Evolutionary conservation across 2,113 vertebrate genomes (phyloP).

Genomic region (Hippocampus barbouri): DNA sequence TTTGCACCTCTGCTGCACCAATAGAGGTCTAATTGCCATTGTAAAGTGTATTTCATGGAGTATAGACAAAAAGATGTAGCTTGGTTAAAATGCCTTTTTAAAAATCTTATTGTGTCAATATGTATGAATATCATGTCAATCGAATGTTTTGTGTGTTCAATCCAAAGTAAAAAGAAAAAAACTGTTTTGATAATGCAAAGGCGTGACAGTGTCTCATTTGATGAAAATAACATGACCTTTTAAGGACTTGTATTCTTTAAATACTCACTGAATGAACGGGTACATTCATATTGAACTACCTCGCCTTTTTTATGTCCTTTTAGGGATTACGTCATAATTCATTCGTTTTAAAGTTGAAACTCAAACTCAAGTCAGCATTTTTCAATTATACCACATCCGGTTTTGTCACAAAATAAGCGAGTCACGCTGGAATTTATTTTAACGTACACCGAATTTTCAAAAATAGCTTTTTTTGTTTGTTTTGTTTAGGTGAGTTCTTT

Average conservation of each 20-base stretch:
- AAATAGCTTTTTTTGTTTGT: too few species aligned
- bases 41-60: neutral
- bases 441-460: neutral
- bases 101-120: neutral
- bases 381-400: neutral
- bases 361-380: neutral
- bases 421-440: too few species aligned
- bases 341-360: neutral
- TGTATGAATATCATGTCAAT: neutral
- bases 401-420: neutral
- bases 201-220: neutral
- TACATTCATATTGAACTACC: neutral
- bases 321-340: neutral
- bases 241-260: neutral
- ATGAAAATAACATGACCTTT: too few species aligned
- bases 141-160: neutral
- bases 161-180: neutral
- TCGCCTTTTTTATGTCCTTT: neutral
- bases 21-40: neutral
- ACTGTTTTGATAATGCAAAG: neutral
- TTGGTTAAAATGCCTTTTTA: neutral
- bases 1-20: neutral
- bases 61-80: neutral
- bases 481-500: too few species aligned
- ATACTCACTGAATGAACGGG: neutral